Base-by-base conservation (phyloP, 2,797 vertebrate species). In the Brotula barbata region DNA sequence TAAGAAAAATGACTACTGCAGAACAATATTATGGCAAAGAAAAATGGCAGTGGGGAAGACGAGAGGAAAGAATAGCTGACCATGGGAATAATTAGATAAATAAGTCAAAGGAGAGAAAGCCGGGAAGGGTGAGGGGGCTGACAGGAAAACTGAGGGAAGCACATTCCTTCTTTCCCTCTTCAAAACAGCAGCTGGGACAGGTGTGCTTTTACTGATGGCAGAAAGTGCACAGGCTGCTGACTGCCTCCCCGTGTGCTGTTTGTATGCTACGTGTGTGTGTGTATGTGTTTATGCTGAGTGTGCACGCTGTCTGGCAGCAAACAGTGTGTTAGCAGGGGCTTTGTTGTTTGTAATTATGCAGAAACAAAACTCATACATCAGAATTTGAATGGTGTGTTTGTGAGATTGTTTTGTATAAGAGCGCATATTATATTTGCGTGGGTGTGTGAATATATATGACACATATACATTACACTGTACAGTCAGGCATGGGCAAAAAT, bases 131-230 rank as follows among this genome's bases (percentile, higher is more conserved):
- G 59, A 73, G 71, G 4, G 61, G 75, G 67, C 58, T 48, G 54
- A 75, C 73, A 77, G 78, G 64, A 75, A 84, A 74, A 85, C 68
- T 33, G 67, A 82, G 66, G 58, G 72, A 79, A 62, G 80, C 84
- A 72, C 80, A 86, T 88, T 90, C 84, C 83, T 84, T 47, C 62
- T 63, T 67, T 68, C 55, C 60, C 58, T 75, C 75, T 83, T 85
- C 78, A 89, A 85, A 91, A 90, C 89, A 91, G 83, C 91, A 91
- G 90, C 90, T 92, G 90, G 89, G 86, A 89, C 90, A 91, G 92
- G 91, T 92, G 91, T 83, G 81, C 61, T 82, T 90, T 86, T 85
- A 86, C 85, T 90, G 74, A 83, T 72, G 79, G 80, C 44, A 80
- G 67, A 84, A 84, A 82, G 80, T 73, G 64, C 67, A 79, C 72